Percentiles rank a stretch among this genome's conserved stretches.
Conservation (phyloP, 2,797 vertebrate genomes). For the Tenualosa thibaudeaui region DNA sequence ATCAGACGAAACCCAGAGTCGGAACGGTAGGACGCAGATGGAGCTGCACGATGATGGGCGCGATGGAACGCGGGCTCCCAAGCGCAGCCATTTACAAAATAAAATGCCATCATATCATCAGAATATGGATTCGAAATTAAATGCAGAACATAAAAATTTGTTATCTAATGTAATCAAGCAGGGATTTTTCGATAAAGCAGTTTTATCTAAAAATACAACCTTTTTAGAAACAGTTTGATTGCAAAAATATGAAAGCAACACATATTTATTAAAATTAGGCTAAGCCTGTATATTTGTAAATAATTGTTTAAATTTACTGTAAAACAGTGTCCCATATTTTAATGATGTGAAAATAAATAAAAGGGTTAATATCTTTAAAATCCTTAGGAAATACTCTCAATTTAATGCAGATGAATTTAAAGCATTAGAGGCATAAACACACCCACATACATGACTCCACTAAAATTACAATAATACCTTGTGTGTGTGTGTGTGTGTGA, state of each 20-base stretch:
- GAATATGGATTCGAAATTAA: not conserved
- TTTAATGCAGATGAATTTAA: not conserved
- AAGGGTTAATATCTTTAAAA: not conserved
- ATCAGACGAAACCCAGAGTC: not conserved
- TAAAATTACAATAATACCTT: not conserved
- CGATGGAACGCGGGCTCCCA: not conserved
- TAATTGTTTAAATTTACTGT: not conserved
- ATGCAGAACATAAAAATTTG: not conserved
- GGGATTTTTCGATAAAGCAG: not conserved
- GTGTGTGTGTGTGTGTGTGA: constrained; percentile 39
- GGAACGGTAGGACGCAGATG: not conserved
- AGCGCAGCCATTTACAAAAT: not conserved
- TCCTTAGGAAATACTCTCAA: not conserved
- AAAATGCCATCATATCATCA: not conserved
- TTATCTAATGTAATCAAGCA: not conserved
- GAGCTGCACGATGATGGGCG: not conserved
- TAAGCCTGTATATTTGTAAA: not conserved
- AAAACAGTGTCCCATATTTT: not conserved
- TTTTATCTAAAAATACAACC: not conserved
- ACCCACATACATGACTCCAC: not conserved
- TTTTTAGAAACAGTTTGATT: not conserved
- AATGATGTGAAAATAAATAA: not conserved
- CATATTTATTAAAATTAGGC: not conserved
- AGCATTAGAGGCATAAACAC: not conserved
- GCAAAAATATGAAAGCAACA: not conserved